These are phyloP conservation scores for Mormyrus iriodes DNA, from an alignment of 2,113 vertebrate genomes.

Conservation along the genomic window DNA sequence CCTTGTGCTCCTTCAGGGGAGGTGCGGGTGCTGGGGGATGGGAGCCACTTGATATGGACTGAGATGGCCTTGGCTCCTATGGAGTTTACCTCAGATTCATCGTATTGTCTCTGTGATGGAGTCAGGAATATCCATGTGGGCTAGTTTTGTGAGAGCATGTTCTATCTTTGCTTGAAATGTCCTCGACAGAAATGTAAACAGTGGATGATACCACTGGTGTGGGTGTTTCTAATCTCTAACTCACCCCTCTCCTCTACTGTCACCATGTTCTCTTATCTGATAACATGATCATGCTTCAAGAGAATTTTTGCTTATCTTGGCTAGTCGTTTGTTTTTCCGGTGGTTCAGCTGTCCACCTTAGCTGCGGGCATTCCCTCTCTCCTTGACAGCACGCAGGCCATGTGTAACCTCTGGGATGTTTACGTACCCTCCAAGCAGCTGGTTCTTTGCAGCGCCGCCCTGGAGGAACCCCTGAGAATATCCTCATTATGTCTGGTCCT, in stretches of 20 bases:
- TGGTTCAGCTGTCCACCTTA: not conserved
- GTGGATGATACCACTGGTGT: constrained; percentile 31
- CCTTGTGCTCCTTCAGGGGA: not conserved
- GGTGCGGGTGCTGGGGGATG: not conserved
- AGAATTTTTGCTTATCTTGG: constrained; percentile 33
- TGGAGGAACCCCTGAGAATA: not conserved
- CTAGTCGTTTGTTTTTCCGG: constrained; percentile 27
- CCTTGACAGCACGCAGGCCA: not conserved
- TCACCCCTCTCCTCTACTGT: constrained; percentile 3
- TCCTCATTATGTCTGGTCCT: not conserved
- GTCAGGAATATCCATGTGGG: constrained; percentile 39
- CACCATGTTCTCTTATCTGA: constrained; percentile 26
- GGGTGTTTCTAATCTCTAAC: constrained; percentile 32
- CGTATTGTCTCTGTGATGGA: constrained; percentile 23
- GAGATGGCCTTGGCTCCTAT: not conserved
- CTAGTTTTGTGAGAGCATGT: constrained; percentile 31
- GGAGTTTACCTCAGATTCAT: constrained; percentile 8
- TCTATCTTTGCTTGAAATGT: constrained; percentile 37
- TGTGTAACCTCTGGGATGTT: not conserved
- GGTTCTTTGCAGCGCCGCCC: not conserved
- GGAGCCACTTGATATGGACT: not conserved
- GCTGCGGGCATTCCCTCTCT: not conserved
- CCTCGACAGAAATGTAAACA: constrained; percentile 38
- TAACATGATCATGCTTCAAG: not conserved
- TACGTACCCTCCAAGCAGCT: not conserved